phyloP scores from a whole-genome alignment of 2,113 vertebrate species.

The Aspiorhynchus laticeps region DNA sequence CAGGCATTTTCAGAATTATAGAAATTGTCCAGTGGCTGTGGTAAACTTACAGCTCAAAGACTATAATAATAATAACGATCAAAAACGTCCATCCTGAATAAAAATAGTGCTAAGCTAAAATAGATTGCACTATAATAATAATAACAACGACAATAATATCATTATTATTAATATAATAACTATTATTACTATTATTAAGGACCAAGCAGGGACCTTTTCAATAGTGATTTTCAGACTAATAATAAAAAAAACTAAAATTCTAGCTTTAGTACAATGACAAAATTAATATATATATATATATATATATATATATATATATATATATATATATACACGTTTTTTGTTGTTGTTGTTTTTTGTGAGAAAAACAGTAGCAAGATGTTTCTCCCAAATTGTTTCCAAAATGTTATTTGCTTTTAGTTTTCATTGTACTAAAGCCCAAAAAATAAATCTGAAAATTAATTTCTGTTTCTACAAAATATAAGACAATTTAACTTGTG shows the following conservation, averaged over 20 bases:
- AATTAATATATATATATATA: too few relatives aligned
- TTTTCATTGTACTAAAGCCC: not conserved
- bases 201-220: not conserved
- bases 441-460: not conserved
- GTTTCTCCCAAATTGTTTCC: too few relatives aligned
- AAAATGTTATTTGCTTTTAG: not conserved
- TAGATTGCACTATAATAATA: too few relatives aligned
- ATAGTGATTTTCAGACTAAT: not conserved
- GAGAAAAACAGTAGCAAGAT: not conserved
- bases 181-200: too few relatives aligned
- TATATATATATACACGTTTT: too few relatives aligned
- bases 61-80: not conserved
- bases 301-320: too few relatives aligned
- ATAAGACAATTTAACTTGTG: not conserved
- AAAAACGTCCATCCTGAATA: not conserved
- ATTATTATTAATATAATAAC: too few relatives aligned
- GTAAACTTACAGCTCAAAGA: not conserved
- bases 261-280: too few relatives aligned
- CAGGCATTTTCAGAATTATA: not conserved
- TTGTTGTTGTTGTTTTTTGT: too few relatives aligned
- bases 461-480: not conserved
- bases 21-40: not conserved
- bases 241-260: too few relatives aligned
- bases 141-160: too few relatives aligned
- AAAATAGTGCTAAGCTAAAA: not conserved